Percentiles rank a stretch among this genome's conserved stretches.
Conservation (phyloP, 2,888 invertebrate genomes). For the Anagyrus pseudococci region DNA sequence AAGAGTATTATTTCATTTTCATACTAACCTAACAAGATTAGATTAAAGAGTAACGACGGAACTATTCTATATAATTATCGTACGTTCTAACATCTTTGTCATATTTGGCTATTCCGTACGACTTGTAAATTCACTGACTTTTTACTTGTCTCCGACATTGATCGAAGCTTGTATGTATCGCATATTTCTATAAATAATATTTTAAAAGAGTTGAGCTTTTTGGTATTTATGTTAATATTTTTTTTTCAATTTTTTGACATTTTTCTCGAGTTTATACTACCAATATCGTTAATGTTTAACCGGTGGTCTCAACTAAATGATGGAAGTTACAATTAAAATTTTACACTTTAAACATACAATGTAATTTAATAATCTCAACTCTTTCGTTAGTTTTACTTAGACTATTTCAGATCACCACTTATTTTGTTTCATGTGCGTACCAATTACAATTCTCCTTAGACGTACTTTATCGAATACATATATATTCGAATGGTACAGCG, state of each 20-base stretch:
- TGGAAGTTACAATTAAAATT: background rate
- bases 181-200: conserved; percentile 8
- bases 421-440: conserved; percentile 49
- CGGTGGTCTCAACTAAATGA: background rate
- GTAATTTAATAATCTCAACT: background rate
- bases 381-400: conserved; percentile 32
- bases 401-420: conserved; percentile 42
- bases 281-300: too few species aligned
- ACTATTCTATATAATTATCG: conserved; percentile 46
- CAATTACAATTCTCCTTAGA: conserved; percentile 39
- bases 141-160: conserved; percentile 34
- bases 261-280: too few species aligned
- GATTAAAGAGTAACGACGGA: conserved; percentile 47
- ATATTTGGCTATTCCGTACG: conserved; percentile 55
- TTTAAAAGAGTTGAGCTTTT: conserved; percentile 10
- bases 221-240: background rate
- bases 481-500: background rate
- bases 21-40: conserved; percentile 48
- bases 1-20: conserved; percentile 37
- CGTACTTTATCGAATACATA: background rate
- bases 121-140: conserved; percentile 38
- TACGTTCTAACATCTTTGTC: conserved; percentile 51
- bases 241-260: background rate
- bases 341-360: too few species aligned
- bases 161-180: conserved; percentile 33